Percentiles rank a stretch among this genome's conserved stretches.
Evolutionary conservation across 2,888 invertebrate species (phyloP).

Genomic region (Ryuthela nishihirai): DNA sequence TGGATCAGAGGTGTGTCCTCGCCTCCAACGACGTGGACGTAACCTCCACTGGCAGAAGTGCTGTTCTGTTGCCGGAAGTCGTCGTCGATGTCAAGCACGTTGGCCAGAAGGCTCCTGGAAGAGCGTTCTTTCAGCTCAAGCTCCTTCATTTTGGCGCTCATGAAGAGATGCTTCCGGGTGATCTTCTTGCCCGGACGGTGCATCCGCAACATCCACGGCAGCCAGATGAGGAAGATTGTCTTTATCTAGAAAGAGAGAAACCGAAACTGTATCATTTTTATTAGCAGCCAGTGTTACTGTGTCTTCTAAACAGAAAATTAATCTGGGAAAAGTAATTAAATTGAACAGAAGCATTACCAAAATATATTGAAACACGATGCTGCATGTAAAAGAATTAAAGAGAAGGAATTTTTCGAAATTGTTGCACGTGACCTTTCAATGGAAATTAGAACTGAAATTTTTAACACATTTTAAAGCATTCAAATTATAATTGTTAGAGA

Average conservation of each 20-base stretch:
- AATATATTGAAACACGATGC: no score
- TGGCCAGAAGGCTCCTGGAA: constrained; percentile 87
- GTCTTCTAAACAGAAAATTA: no score
- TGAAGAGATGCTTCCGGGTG: constrained; percentile 71
- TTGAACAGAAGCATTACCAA: no score
- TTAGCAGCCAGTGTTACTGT: no score
- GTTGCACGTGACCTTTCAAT: no score
- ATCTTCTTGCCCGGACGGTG: constrained; percentile 88
- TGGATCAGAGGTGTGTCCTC: constrained; percentile 36
- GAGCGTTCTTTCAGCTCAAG: constrained; percentile 86
- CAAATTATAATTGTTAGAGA: no score
- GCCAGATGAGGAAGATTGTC: constrained; percentile 91
- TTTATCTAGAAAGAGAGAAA: constrained; percentile 66
- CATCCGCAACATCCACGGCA: constrained; percentile 96
- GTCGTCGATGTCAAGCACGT: constrained; percentile 95
- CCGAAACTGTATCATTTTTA: no score
- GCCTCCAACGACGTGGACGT: constrained; percentile 56
- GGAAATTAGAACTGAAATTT: no score
- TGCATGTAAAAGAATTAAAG: no score
- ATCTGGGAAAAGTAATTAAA: no score
- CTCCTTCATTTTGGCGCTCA: constrained; percentile 65
- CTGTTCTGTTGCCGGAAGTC: constrained; percentile 62
- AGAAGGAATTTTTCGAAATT: no score
- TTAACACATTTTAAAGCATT: no score
- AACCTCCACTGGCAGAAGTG: constrained; percentile 47